Conservation (phyloP, 1,140 invertebrate species). For the Drosophila kohkoa region DNA sequence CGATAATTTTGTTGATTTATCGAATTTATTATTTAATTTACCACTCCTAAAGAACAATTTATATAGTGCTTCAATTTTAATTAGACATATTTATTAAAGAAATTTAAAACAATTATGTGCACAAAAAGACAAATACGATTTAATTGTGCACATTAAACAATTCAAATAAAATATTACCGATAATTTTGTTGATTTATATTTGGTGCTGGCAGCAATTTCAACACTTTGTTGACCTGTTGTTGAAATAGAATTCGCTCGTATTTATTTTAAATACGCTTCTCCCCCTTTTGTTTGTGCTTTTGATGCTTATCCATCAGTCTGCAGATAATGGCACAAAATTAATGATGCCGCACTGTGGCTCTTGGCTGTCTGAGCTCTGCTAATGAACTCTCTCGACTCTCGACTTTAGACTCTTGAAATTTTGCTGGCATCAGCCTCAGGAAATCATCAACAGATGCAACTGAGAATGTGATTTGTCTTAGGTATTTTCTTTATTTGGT, state of each 20-base stretch:
- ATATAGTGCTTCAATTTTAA: too few species aligned
- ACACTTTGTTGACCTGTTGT: not conserved
- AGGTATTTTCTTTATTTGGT: not conserved
- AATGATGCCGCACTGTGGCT: conserved; percentile 36
- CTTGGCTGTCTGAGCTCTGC: conserved; percentile 2
- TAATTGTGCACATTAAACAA: too few species aligned
- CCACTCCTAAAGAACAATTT: too few species aligned
- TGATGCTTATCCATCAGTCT: conserved; percentile 16
- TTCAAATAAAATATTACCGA: too few species aligned
- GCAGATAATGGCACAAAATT: conserved; percentile 33
- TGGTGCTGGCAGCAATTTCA: not conserved
- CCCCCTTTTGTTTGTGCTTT: conserved; percentile 5
- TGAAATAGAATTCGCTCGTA: not conserved
- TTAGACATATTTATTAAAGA: too few species aligned
- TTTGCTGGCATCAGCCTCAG: not conserved
- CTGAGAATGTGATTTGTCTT: conserved; percentile 3
- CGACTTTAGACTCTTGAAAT: not conserved
- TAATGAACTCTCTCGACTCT: conserved; percentile 25
- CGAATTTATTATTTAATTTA: too few species aligned
- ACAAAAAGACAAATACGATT: too few species aligned
- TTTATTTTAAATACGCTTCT: conserved; percentile 7
- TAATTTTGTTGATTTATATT: too few species aligned
- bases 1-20: too few species aligned
- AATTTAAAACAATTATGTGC: too few species aligned
- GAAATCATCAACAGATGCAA: conserved; percentile 26